phyloP scores from a whole-genome alignment of 2,797 vertebrate species.

The Loris lydekkerianus region DNA sequence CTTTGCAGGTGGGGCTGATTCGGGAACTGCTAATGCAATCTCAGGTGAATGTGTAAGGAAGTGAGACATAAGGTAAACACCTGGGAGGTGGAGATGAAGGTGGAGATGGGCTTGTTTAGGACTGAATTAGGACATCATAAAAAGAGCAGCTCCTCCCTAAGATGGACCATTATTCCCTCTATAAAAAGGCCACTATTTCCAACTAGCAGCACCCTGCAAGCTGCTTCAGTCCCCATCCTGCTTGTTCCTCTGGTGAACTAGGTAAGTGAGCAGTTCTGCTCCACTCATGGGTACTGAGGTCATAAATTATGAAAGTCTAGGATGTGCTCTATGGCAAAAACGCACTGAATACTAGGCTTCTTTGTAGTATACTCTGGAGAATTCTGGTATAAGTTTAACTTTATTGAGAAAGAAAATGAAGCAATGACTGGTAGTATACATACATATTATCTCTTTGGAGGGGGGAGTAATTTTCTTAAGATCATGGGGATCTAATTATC shows the following conservation, averaged over 20 bases:
- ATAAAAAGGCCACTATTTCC: constrained; percentile 71
- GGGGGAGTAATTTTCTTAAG: constrained; percentile 29
- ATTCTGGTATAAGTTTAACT: constrained; percentile 20
- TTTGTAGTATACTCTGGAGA: neutral
- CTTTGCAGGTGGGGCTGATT: constrained; percentile 63
- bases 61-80: constrained; percentile 69
- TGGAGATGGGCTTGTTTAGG: constrained; percentile 81
- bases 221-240: constrained; percentile 66
- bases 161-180: constrained; percentile 7
- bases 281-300: neutral
- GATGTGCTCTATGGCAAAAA: constrained; percentile 28
- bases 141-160: constrained; percentile 80
- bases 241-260: constrained; percentile 75
- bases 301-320: neutral
- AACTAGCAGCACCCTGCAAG: constrained; percentile 77
- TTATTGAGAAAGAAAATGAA: constrained; percentile 56
- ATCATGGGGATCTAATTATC: neutral
- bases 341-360: neutral
- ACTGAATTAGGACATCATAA: constrained; percentile 86
- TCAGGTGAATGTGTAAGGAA: constrained; percentile 59
- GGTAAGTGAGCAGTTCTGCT: constrained; percentile 63
- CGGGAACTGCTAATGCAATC: constrained; percentile 70
- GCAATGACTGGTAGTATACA: neutral
- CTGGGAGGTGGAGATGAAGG: constrained; percentile 80
- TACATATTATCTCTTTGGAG: neutral